Evolutionary conservation across 2,113 vertebrate species (phyloP).

Genomic region (Anoura caudifer): DNA sequence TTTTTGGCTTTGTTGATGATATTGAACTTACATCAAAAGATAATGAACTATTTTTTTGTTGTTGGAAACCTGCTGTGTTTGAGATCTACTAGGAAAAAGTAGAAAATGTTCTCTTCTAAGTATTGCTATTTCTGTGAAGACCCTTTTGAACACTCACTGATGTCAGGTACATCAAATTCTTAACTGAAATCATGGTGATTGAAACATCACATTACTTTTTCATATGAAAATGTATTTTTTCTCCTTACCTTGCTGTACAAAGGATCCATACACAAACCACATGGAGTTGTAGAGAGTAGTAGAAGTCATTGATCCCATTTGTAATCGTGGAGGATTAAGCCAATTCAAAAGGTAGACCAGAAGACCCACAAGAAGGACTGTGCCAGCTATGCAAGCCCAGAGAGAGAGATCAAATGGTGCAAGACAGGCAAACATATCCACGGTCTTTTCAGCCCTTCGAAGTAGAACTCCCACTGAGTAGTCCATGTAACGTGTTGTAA

Average conservation of each 20-base stretch:
- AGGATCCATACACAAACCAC: constrained; percentile 99
- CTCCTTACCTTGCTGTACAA: constrained; percentile 97
- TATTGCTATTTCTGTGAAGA: background rate
- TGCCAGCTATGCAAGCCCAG: constrained; percentile 98
- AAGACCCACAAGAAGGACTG: constrained; percentile 93
- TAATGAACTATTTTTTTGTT: background rate
- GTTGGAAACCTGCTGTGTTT: background rate
- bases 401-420: constrained; percentile 97
- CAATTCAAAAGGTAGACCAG: constrained; percentile 98
- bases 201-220: background rate
- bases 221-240: background rate
- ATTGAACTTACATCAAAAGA: constrained; percentile 49
- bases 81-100: background rate
- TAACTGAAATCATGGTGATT: background rate
- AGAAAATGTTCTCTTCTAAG: background rate
- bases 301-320: constrained; percentile 97
- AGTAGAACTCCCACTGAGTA: constrained; percentile 97
- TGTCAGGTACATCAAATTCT: background rate
- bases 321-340: constrained; percentile 95
- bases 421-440: constrained; percentile 98
- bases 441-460: constrained; percentile 93
- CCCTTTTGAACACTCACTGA: background rate
- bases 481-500: constrained; percentile 98
- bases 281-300: constrained; percentile 99
- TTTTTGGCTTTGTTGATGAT: constrained; percentile 40